A percentile compares a stretch with the other conserved stretches of the same genome.
Evolutionary conservation across 2,113 vertebrate species (phyloP).

Genomic region (Elanoides forficatus): DNA sequence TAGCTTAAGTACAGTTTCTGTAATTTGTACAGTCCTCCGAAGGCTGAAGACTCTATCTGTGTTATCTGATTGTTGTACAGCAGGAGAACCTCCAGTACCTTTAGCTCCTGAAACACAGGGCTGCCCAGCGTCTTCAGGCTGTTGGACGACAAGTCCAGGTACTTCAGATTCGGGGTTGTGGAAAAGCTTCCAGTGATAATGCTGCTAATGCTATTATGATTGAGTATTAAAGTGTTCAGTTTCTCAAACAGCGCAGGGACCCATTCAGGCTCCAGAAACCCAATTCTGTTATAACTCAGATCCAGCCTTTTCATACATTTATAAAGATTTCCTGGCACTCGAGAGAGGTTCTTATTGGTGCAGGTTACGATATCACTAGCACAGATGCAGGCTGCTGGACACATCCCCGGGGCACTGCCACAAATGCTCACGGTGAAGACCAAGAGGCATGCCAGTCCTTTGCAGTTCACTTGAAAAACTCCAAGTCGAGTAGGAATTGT

Average conservation of each 20-base stretch:
- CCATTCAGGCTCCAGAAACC: constrained; percentile 74
- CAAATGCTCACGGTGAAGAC: constrained; percentile 54
- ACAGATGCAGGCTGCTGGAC: constrained; percentile 81
- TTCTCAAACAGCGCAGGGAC: constrained; percentile 67
- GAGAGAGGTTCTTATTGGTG: constrained; percentile 78
- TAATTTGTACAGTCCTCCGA: constrained; percentile 72
- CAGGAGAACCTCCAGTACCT: constrained; percentile 76
- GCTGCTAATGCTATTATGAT: constrained; percentile 74
- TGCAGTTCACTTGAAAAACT: constrained; percentile 43
- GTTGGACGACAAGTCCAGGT: constrained; percentile 86
- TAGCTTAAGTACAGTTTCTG: constrained; percentile 81
- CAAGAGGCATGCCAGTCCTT: constrained; percentile 58
- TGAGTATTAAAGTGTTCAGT: constrained; percentile 75
- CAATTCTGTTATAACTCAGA: constrained; percentile 82
- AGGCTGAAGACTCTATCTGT: constrained; percentile 70
- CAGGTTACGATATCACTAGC: constrained; percentile 85
- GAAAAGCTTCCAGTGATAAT: constrained; percentile 75
- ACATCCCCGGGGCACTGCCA: constrained; percentile 64
- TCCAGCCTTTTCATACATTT: constrained; percentile 78
- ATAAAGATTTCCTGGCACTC: constrained; percentile 73
- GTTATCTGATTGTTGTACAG: constrained; percentile 82
- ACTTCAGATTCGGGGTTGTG: constrained; percentile 69
- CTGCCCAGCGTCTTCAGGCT: constrained; percentile 68
- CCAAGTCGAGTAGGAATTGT: constrained; percentile 2
- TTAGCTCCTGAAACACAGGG: constrained; percentile 76